Percentiles rank a stretch among this genome's conserved stretches.
These are phyloP conservation scores for Melolontha melolontha DNA, from an alignment of 2,888 invertebrate species.

Conservation along the genomic window DNA sequence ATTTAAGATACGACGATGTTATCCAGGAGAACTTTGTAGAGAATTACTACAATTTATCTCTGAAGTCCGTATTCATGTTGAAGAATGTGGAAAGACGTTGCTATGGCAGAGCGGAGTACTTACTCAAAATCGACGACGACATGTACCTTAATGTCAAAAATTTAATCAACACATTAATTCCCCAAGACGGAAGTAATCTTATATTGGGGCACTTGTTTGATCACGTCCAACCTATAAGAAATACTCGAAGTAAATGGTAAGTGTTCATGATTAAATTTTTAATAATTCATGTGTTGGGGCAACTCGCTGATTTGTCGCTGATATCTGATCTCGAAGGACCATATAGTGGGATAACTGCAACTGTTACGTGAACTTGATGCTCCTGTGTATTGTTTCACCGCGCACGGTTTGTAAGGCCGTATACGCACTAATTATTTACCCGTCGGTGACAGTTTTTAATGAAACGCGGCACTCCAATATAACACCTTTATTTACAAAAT, in stretches of 20 bases:
- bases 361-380: too few species aligned
- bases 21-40: slow-evolving; percentile 87
- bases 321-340: too few species aligned
- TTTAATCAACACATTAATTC: slow-evolving; percentile 63
- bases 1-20: slow-evolving; percentile 77
- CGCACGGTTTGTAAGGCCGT: too few species aligned
- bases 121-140: slow-evolving; percentile 89
- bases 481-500: too few species aligned
- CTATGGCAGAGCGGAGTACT: slow-evolving; percentile 67
- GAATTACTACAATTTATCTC: slow-evolving; percentile 86
- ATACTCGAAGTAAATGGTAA: slow-evolving; percentile 19
- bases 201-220: slow-evolving; percentile 11
- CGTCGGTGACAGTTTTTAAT: too few species aligned
- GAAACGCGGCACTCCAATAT: too few species aligned
- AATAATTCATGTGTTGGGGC: too few species aligned
- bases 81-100: slow-evolving; percentile 84
- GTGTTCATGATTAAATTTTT: neutral
- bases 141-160: slow-evolving; percentile 84
- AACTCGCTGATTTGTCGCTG: too few species aligned
- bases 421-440: too few species aligned
- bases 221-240: slow-evolving; percentile 4
- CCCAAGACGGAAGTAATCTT: neutral
- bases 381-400: too few species aligned
- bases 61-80: slow-evolving; percentile 87
- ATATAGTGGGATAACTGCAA: too few species aligned